Percentiles rank a stretch among this genome's conserved stretches.
These are phyloP conservation scores for Zophobas atratus DNA, from an alignment of 1,140 invertebrate species.

Conservation along the genomic window DNA sequence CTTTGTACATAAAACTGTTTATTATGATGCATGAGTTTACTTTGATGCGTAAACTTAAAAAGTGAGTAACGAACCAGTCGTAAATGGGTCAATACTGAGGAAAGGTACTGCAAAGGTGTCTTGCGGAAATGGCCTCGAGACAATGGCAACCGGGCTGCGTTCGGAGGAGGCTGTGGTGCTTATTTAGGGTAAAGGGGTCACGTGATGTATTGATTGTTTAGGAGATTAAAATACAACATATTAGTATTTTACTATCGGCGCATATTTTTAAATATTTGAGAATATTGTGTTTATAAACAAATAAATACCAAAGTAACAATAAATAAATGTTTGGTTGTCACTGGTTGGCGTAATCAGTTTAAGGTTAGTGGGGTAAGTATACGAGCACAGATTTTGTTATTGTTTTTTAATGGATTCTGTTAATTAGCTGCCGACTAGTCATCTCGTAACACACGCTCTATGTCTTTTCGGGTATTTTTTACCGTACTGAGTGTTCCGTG, in stretches of 20 bases:
- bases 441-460: constrained; percentile 1
- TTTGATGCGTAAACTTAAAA: not conserved
- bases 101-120: not conserved
- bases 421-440: constrained; percentile 18
- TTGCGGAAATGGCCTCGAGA: not conserved
- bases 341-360: constrained; percentile 32
- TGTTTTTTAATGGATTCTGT: constrained; percentile 33
- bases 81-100: not conserved
- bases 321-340: constrained; percentile 31
- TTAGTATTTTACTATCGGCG: not conserved
- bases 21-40: constrained; percentile 2
- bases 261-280: not conserved
- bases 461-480: constrained; percentile 3
- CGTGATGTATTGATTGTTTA: too few species aligned
- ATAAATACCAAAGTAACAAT: constrained; percentile 27
- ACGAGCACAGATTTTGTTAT: constrained; percentile 32
- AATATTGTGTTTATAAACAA: constrained; percentile 21
- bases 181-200: too few species aligned
- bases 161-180: not conserved
- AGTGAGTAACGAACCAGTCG: not conserved
- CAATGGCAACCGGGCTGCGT: not conserved
- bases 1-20: constrained; percentile 7
- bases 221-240: not conserved
- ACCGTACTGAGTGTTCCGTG: not conserved
- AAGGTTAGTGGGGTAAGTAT: constrained; percentile 39